A percentile compares a stretch with the other conserved stretches of the same genome.
Evolutionary conservation across 2,888 invertebrate genomes (phyloP).

Genomic region (Drosophila mulleri): DNA sequence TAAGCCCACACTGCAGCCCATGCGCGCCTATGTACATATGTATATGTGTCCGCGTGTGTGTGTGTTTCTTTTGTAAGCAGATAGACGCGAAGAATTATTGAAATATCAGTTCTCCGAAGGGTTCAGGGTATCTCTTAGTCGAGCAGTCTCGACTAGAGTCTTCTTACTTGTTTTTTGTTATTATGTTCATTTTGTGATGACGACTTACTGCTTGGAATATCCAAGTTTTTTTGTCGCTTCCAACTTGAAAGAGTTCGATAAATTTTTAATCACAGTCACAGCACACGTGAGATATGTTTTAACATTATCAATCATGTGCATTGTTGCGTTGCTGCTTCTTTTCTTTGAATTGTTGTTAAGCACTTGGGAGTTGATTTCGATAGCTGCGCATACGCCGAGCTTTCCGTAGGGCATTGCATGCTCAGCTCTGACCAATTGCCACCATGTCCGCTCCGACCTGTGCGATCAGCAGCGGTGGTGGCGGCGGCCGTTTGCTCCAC

Average conservation of each 20-base stretch:
- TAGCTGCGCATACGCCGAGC: not conserved
- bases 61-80: too few species aligned
- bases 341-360: not conserved
- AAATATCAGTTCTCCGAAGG: too few species aligned
- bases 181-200: not conserved
- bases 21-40: too few species aligned
- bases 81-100: too few species aligned
- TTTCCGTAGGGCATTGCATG: slow-evolving; percentile 40
- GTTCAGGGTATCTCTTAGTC: too few species aligned
- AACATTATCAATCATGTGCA: slow-evolving; percentile 12
- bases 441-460: slow-evolving; percentile 28
- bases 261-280: slow-evolving; percentile 8
- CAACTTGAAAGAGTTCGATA: slow-evolving; percentile 2
- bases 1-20: too few species aligned
- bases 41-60: too few species aligned
- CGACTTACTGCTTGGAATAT: slow-evolving; percentile 1
- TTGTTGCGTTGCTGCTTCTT: not conserved
- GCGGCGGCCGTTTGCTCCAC: slow-evolving; percentile 47
- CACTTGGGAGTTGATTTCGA: not conserved
- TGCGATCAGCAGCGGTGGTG: slow-evolving; percentile 6
- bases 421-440: slow-evolving; percentile 26
- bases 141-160: too few species aligned
- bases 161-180: not conserved
- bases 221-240: not conserved
- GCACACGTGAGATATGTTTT: slow-evolving; percentile 11